Conservation (phyloP, 2,113 vertebrate species). For the Mystacornis crossleyi region DNA sequence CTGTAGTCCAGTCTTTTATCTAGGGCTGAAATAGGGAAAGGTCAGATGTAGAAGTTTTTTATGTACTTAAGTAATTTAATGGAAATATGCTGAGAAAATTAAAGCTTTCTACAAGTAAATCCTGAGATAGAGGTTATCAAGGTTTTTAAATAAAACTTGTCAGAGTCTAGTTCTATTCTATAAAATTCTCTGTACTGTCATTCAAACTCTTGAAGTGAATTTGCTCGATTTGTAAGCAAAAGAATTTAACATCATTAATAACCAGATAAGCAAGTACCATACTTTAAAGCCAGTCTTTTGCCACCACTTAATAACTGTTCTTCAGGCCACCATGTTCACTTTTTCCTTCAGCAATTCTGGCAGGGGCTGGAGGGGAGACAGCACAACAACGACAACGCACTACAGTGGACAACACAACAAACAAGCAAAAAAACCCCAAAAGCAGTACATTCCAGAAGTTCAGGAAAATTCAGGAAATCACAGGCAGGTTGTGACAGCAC, state of each 20-base stretch:
- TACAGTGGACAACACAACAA: background rate
- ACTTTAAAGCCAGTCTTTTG: background rate
- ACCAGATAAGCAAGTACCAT: background rate
- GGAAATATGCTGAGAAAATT: background rate
- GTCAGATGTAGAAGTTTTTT: background rate
- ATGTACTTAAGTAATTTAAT: slow-evolving; percentile 11
- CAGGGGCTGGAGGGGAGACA: accelerated
- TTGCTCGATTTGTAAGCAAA: background rate
- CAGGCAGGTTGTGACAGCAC: accelerated
- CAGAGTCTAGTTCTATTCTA: background rate
- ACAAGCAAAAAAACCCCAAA: accelerated
- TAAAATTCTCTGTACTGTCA: background rate
- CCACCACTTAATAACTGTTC: background rate
- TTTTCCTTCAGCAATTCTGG: background rate
- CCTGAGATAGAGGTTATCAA: background rate
- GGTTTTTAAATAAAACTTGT: background rate
- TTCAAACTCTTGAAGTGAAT: background rate
- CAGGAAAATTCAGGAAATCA: background rate
- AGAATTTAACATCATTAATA: background rate
- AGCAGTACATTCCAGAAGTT: background rate
- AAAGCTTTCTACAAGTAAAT: background rate
- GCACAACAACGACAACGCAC: accelerated
- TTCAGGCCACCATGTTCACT: background rate
- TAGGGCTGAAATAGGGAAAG: slow-evolving; percentile 1
- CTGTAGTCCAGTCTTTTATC: slow-evolving; percentile 23